Percentiles rank a stretch among this genome's conserved stretches.
Evolutionary conservation across 2,797 vertebrate species (phyloP).

Genomic region (Graptemys geographica): DNA sequence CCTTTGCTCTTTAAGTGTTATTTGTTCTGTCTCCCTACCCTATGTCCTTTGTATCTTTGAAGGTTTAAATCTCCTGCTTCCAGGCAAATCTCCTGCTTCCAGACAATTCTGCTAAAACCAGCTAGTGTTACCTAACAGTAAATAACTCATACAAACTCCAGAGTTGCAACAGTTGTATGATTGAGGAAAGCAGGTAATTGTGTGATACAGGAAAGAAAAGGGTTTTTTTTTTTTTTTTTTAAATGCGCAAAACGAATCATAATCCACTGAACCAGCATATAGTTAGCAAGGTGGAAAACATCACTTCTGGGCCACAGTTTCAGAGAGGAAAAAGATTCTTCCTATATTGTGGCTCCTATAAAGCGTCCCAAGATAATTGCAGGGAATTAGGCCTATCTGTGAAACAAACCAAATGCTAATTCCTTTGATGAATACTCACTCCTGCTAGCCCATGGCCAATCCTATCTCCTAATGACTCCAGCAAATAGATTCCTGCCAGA

Average conservation of each 20-base stretch:
- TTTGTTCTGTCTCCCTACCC: background rate
- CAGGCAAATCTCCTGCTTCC: background rate
- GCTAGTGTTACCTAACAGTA: background rate
- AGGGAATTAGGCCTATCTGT: background rate
- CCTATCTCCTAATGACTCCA: conserved; percentile 24
- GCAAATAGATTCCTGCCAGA: conserved; percentile 29
- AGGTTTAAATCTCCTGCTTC: background rate
- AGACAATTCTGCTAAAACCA: background rate
- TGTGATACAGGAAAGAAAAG: background rate
- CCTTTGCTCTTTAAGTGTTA: background rate
- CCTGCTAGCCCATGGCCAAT: background rate
- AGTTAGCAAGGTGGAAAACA: too few species aligned
- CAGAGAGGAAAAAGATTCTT: too few species aligned
- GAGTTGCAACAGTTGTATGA: background rate
- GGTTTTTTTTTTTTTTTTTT: background rate
- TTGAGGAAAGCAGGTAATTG: background rate
- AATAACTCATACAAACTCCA: background rate
- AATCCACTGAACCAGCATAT: background rate
- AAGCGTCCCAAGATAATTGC: background rate
- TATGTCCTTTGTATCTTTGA: background rate
- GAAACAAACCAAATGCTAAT: background rate
- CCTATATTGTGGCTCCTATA: background rate
- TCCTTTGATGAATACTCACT: background rate
- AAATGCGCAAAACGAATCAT: background rate
- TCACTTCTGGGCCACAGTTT: too few species aligned